Conservation (phyloP, 2,797 vertebrate species). For the Cetoscarus ocellatus region DNA sequence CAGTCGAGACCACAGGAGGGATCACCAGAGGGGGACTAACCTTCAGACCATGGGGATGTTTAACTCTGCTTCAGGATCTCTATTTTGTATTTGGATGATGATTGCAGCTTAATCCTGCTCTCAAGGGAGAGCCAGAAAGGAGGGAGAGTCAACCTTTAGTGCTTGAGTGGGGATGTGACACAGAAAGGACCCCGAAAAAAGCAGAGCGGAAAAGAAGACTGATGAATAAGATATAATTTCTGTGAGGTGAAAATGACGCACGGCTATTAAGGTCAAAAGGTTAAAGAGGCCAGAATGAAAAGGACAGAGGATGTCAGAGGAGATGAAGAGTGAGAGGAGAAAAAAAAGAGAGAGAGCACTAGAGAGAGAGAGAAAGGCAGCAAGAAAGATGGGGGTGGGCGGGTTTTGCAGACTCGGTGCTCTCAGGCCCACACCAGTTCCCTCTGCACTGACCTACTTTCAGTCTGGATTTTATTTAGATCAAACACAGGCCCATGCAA, state of each 20-base stretch:
- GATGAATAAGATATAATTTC: slow-evolving; percentile 10
- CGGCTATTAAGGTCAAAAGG: slow-evolving; percentile 64
- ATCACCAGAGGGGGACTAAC: slow-evolving; percentile 52
- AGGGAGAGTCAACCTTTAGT: slow-evolving; percentile 40
- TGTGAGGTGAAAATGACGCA: slow-evolving; percentile 28
- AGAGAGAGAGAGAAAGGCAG: slow-evolving; percentile 29
- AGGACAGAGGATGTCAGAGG: slow-evolving; percentile 40
- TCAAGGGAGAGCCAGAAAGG: slow-evolving; percentile 40
- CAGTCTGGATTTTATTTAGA: slow-evolving; percentile 82
- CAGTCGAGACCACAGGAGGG: slow-evolving; percentile 39
- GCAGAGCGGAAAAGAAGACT: not conserved
- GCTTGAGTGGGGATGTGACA: slow-evolving; percentile 22
- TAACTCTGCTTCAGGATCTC: slow-evolving; percentile 48
- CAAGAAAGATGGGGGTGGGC: slow-evolving; percentile 64
- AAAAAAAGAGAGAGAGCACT: slow-evolving; percentile 17
- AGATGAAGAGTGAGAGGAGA: slow-evolving; percentile 29
- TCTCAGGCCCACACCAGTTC: slow-evolving; percentile 83
- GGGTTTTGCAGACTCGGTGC: slow-evolving; percentile 74
- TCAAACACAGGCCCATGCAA: slow-evolving; percentile 75
- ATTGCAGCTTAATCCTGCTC: slow-evolving; percentile 45
- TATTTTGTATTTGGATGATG: slow-evolving; percentile 62
- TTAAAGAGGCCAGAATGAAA: slow-evolving; percentile 47
- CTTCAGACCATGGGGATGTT: slow-evolving; percentile 58
- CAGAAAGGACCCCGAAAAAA: slow-evolving; percentile 22
- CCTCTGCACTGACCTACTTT: slow-evolving; percentile 85